Conservation (phyloP, 2,113 vertebrate genomes). For the Corythoichthys haematopterus region DNA sequence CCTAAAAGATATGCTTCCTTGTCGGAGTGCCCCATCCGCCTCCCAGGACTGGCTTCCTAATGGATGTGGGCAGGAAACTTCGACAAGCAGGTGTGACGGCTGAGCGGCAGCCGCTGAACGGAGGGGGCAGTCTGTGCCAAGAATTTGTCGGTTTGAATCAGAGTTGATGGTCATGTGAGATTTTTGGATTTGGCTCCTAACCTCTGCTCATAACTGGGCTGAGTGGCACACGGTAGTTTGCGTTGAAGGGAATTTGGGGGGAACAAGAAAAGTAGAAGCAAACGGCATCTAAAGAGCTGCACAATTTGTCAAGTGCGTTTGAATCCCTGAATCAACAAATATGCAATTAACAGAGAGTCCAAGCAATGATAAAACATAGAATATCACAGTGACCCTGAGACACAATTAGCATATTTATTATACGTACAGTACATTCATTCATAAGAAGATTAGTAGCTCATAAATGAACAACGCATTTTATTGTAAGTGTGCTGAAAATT, state of each 20-base stretch:
- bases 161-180: conserved; percentile 45
- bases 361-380: too few species aligned
- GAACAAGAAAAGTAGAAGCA: background rate
- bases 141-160: conserved; percentile 54
- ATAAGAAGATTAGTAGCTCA: too few species aligned
- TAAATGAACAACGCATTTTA: too few species aligned
- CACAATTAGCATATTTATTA: too few species aligned
- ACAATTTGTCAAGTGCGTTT: background rate
- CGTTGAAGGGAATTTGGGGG: background rate
- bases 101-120: conserved; percentile 56
- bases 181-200: conserved; percentile 11
- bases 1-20: background rate
- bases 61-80: conserved; percentile 38
- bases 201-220: conserved; percentile 42
- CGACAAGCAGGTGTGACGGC: conserved; percentile 41
- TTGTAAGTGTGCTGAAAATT: too few species aligned
- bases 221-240: background rate
- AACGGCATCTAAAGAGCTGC: background rate
- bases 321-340: background rate
- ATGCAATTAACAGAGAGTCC: background rate
- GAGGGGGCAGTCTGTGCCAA: conserved; percentile 51
- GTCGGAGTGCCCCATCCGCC: background rate
- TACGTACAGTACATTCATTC: too few species aligned
- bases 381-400: too few species aligned
- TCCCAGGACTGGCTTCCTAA: conserved; percentile 14